Evolutionary conservation across 2,888 invertebrate species (phyloP), one percentile per base, ranked within the genome.

Genomic region (Anthoptus insignis): DNA sequence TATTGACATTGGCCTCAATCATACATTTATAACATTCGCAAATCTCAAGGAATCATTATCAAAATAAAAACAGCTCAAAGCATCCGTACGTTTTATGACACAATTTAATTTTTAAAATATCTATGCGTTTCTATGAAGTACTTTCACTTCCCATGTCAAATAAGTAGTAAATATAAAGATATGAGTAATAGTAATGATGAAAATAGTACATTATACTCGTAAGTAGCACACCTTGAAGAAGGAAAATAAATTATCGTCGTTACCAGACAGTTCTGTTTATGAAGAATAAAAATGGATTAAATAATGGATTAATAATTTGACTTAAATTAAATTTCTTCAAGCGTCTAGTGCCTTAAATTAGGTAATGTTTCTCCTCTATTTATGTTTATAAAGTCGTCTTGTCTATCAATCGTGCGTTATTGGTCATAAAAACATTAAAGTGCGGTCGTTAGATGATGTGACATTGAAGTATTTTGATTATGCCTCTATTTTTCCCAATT

Each of bases 41-140:
- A 45, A n/a, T 24, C n/a, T 24, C 24, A 47, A 47, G 13, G n/a
- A 47, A 22, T 24, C n/a, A 45, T 19, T 19, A 45, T 45, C 16
- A 39, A 39, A 39, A 45, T 45, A 45, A 47, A 47, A 24, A 16
- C 14, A 24, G 45, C 19, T 47, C n/a, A 24, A 47, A 21, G 19
- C 21, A 9, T 19, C 47, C 47, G 22, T 21, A 47, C 7, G 11
- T 21, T n/a, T n/a, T 47, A 24, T 24, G 47, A 47, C 47, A 22
- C 47, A n/a, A 21, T 47, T 47, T 47, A 22, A 22, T n/a, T 22
- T 47, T 47, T 47, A 6, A 16, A 13, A 22, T 13, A 47, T 47
- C n/a, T 47, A 47, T 47, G 47, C 22, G 22, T 7, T 7, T 47
- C 22, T n/a, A 6, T 24, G 22, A 47, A 47, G 13, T 42, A 42